Evolutionary conservation across 2,888 invertebrate genomes (phyloP).

Genomic region (Frankliniella fusca): DNA sequence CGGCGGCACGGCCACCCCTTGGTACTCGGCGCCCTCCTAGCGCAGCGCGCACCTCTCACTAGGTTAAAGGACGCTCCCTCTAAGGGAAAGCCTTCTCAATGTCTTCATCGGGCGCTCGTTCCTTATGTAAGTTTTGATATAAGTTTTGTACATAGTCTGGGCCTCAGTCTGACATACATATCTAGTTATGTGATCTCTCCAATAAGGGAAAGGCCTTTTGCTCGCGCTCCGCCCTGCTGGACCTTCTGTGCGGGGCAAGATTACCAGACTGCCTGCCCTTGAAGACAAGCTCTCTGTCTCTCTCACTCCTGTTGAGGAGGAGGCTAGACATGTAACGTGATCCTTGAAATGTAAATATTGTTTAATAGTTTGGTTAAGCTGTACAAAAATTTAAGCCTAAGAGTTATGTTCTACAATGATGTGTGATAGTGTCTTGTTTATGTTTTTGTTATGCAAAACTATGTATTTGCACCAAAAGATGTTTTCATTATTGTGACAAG

Average conservation of each 20-base stretch:
- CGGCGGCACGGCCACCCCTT: constrained; percentile 44
- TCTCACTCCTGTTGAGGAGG: no score
- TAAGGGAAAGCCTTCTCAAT: background rate
- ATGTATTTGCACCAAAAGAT: constrained; percentile 19
- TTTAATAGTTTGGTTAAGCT: constrained; percentile 1
- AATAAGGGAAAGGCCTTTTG: no score
- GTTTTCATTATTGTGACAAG: constrained; percentile 2
- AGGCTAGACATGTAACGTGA: no score
- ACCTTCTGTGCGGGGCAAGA: no score
- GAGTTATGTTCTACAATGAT: constrained; percentile 3
- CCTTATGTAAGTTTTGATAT: no score
- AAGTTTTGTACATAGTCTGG: no score
- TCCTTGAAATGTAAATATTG: background rate
- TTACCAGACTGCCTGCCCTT: no score
- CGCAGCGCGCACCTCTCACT: background rate
- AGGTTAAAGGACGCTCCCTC: no score
- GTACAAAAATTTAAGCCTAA: background rate
- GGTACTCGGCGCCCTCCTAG: constrained; percentile 78
- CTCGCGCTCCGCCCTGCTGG: no score
- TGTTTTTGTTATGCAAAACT: constrained; percentile 23
- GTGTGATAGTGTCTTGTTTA: constrained; percentile 25
- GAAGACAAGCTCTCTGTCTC: no score
- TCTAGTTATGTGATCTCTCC: no score
- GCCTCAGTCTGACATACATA: no score
- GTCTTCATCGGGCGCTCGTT: background rate